Conservation (phyloP, 2,797 vertebrate genomes). For the Pipistrellus pygmaeus region DNA sequence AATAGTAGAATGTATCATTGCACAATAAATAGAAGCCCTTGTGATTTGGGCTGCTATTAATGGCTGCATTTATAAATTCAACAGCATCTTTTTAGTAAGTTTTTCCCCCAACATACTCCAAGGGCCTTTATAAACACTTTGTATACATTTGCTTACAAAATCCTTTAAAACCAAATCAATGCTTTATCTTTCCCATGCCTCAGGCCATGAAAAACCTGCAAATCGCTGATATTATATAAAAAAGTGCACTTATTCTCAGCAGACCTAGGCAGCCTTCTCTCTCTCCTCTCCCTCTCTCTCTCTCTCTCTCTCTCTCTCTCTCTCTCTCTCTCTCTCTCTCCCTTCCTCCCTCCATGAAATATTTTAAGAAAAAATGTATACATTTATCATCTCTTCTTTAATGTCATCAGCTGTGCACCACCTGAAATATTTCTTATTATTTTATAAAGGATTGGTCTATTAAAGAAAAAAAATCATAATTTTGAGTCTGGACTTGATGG, state of each 20-base stretch:
- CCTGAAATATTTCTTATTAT: background rate
- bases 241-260: conserved; percentile 63
- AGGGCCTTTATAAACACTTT: conserved; percentile 75
- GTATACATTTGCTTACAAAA: conserved; percentile 82
- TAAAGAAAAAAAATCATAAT: conserved; percentile 40
- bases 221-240: conserved; percentile 68
- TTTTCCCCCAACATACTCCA: conserved; percentile 68
- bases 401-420: conserved; percentile 13
- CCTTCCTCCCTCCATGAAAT: background rate
- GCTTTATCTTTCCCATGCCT: conserved; percentile 72
- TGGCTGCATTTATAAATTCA: conserved; percentile 47
- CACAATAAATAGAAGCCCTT: background rate
- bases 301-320: background rate
- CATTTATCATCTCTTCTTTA: background rate
- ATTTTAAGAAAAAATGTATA: background rate
- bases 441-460: conserved; percentile 51
- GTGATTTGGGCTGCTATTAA: conserved; percentile 57
- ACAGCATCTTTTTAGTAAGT: conserved; percentile 47
- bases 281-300: no score
- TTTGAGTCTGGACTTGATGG: conserved; percentile 47
- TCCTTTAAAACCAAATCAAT: conserved; percentile 84
- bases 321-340: background rate
- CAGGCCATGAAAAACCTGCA: conserved; percentile 72
- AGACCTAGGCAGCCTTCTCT: background rate
- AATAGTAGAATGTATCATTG: conserved; percentile 6